Evolutionary conservation across 2,113 vertebrate species (phyloP), one percentile per base, ranked within the genome.

Genomic region (Dunckerocampus dactyliophorus): DNA sequence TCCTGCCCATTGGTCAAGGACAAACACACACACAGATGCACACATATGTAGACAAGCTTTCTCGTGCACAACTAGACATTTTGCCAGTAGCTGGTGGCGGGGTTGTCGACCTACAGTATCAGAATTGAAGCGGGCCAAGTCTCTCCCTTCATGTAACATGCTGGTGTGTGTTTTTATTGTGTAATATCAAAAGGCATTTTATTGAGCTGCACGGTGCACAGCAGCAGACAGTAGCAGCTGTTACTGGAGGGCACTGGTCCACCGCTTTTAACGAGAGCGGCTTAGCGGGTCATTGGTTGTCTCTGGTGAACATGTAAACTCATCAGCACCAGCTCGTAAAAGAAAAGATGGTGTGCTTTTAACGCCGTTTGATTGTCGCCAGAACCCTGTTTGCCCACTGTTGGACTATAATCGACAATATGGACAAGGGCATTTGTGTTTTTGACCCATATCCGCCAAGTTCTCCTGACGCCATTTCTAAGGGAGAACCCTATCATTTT

Each of bases 1-100:
- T 82, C 76, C 81, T 84, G 81, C 79, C 82, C 82, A 77, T 71
- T 28, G 80, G 81, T 80, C 84, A 87, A 85, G 82, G 79, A 76
- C 83, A 72, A 62, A 69, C 68, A 72, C 8, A 59, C n/a, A 52
- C 67, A 56, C 39, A 52, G 24, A 63, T 54, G 69, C 62, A 60
- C 28, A 57, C 43, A 46, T 8, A 34, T 8, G 7, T 8, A 62
- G 61, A 67, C 78, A 79, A 52, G 65, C 57, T 63, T 69, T 72
- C 62, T 71, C 50, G 67, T 74, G 67, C 71, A 74, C 56, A 76
- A 53, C 63, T 24, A 79, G 67, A 83, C 59, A 69, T 75, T 72
- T 74, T 71, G 74, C 74, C 73, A 52, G 64, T 65, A 69, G 80
- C 85, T 77, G 54, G 69, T 77, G 75, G 80, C 84, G 62, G 68